phyloP scores from a whole-genome alignment of 1,140 invertebrate genomes.

The Nylanderia fulva region DNA sequence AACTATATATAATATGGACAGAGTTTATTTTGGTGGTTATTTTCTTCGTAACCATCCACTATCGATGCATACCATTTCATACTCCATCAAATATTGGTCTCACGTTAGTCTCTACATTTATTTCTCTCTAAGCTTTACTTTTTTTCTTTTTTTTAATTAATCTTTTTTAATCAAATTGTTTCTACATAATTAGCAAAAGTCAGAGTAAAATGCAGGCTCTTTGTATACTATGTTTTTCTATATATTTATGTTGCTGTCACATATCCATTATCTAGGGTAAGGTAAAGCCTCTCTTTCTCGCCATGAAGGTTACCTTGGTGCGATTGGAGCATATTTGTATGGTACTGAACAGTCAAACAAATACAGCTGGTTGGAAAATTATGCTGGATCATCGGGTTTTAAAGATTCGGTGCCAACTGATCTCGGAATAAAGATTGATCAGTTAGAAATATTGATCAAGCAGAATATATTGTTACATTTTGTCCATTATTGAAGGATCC shows the following conservation, averaged over 20 bases:
- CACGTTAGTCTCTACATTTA: conserved; percentile 81
- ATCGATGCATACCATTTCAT: conserved; percentile 92
- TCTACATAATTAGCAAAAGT: conserved; percentile 16
- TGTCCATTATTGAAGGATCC: conserved; percentile 89
- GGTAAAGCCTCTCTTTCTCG: conserved; percentile 90
- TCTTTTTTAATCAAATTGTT: conserved; percentile 18
- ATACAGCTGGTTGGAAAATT: conserved; percentile 92
- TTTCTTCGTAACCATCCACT: conserved; percentile 92
- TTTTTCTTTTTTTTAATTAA: neutral
- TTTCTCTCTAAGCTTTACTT: conserved; percentile 10
- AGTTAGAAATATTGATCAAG: conserved; percentile 90
- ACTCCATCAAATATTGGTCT: conserved; percentile 92
- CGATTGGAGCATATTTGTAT: conserved; percentile 92
- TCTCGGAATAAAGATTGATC: conserved; percentile 87
- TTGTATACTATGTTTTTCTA: neutral
- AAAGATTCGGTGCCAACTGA: conserved; percentile 85
- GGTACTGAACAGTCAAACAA: conserved; percentile 89
- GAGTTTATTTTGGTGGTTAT: conserved; percentile 92
- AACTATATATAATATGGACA: conserved; percentile 88
- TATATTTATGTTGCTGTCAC: conserved; percentile 43
- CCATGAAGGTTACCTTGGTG: conserved; percentile 92
- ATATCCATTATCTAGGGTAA: conserved; percentile 84
- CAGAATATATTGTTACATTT: conserved; percentile 88
- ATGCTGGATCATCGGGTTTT: conserved; percentile 91
- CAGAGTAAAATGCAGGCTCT: neutral